A percentile compares a stretch with the other conserved stretches of the same genome.
These are phyloP conservation scores for Pipistrellus pygmaeus DNA, from an alignment of 2,797 vertebrate genomes.

Conservation along the genomic window DNA sequence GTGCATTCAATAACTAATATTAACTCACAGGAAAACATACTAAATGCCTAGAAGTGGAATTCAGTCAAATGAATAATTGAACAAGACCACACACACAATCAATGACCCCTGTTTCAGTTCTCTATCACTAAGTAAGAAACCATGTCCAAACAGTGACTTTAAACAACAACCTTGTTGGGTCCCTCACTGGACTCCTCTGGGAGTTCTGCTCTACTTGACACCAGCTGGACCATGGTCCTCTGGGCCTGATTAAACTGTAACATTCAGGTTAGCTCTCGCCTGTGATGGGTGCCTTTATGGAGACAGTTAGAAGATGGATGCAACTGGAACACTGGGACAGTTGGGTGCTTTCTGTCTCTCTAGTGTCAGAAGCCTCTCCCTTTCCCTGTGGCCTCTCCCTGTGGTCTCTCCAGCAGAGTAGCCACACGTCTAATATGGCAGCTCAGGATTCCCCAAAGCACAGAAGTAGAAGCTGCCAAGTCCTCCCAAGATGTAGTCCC, in stretches of 20 bases:
- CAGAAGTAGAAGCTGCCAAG: background rate
- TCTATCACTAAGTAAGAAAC: conserved; percentile 22
- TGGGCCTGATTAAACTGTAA: background rate
- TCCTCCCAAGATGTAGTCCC: background rate
- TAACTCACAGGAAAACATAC: conserved; percentile 60
- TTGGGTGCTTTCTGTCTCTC: background rate
- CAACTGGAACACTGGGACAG: background rate
- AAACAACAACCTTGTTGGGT: background rate
- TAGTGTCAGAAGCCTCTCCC: background rate
- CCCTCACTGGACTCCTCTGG: background rate
- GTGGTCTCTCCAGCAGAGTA: background rate
- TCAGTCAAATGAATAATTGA: conserved; percentile 78
- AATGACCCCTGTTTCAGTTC: conserved; percentile 61
- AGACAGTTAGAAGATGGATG: background rate
- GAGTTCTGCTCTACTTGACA: background rate
- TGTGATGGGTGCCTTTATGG: background rate
- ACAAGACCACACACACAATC: conserved; percentile 63
- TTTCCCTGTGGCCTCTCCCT: background rate
- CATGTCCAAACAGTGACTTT: conserved; percentile 32
- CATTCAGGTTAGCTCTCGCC: background rate
- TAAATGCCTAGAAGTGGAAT: conserved; percentile 64
- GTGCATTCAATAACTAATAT: conserved; percentile 44
- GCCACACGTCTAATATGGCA: background rate
- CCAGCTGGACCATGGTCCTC: background rate
- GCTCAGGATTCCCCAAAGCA: background rate